These are phyloP conservation scores for Mormyrus proboscirostris DNA, from an alignment of 2,797 vertebrate genomes.

Conservation along the genomic window DNA sequence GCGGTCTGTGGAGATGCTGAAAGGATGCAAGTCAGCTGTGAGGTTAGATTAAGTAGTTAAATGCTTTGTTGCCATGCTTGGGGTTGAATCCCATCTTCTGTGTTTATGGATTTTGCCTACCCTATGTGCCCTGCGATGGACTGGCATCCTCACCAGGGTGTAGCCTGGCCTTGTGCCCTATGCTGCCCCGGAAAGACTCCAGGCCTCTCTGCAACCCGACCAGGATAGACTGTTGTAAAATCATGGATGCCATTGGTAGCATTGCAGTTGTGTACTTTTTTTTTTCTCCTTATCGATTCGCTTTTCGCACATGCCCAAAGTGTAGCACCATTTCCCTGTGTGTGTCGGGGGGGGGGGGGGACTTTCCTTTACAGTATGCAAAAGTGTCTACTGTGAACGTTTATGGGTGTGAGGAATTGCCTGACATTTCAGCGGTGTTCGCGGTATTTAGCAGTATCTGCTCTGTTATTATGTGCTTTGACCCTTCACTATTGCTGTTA, in stretches of 20 bases:
- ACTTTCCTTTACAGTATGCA: background rate
- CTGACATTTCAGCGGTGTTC: background rate
- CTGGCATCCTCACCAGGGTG: background rate
- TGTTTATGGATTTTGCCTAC: background rate
- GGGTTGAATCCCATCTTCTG: background rate
- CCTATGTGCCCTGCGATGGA: background rate
- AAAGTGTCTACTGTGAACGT: background rate
- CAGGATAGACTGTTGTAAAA: background rate
- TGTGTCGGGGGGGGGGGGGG: background rate
- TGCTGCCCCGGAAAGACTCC: background rate
- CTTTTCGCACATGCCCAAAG: background rate
- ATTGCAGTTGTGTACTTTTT: background rate
- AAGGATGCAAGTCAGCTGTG: background rate
- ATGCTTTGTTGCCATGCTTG: background rate
- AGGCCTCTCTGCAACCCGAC: background rate
- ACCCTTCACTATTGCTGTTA: background rate
- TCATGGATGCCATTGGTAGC: background rate
- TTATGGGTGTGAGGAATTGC: background rate
- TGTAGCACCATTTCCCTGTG: background rate
- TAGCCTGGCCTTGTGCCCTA: background rate
- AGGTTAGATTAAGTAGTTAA: background rate
- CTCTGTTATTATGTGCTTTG: background rate
- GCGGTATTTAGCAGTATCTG: background rate
- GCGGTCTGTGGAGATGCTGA: background rate
- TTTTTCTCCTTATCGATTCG: background rate